phyloP scores from a whole-genome alignment of 1,140 invertebrate genomes.

The Drosophila kikkawai region DNA sequence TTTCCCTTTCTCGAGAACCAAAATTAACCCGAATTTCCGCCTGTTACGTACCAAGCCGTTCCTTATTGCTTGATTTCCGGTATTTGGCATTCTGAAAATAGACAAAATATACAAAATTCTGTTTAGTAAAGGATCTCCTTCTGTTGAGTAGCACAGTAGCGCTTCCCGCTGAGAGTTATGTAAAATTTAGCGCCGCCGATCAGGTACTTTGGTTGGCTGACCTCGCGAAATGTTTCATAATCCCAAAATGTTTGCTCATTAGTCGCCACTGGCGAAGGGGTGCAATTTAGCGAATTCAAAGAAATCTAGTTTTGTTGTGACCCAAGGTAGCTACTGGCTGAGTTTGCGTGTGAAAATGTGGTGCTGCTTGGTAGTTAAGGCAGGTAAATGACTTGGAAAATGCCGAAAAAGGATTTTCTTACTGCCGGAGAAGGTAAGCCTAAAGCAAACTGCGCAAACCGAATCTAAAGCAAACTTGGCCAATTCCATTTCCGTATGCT shows the following conservation, averaged over 20 bases:
- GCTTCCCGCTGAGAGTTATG: conserved; percentile 35
- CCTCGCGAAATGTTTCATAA: conserved; percentile 17
- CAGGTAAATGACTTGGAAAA: conserved; percentile 16
- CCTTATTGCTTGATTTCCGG: conserved; percentile 36
- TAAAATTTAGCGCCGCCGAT: conserved; percentile 49
- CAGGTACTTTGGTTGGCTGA: conserved; percentile 3
- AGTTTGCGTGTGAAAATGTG: conserved; percentile 57
- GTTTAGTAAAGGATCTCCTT: conserved; percentile 17
- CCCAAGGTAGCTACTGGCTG: not conserved
- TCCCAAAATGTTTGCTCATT: conserved; percentile 13
- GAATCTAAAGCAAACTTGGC: conserved; percentile 30
- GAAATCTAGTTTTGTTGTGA: conserved; percentile 1
- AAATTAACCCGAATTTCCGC: not conserved
- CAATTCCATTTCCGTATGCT: conserved; percentile 54
- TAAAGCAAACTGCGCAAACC: conserved; percentile 19
- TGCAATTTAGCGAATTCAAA: conserved; percentile 32
- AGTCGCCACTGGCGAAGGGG: conserved; percentile 20
- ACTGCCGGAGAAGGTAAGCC: conserved; percentile 17
- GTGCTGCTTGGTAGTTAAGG: conserved; percentile 1
- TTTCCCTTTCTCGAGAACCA: not conserved
- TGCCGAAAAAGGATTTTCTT: conserved; percentile 28
- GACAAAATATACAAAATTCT: conserved; percentile 7
- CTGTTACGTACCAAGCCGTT: conserved; percentile 54
- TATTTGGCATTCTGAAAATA: conserved; percentile 63
- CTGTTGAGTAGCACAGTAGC: conserved; percentile 31